Base-by-base conservation (phyloP, 2,797 vertebrate species). In the Amblyraja radiata region DNA sequence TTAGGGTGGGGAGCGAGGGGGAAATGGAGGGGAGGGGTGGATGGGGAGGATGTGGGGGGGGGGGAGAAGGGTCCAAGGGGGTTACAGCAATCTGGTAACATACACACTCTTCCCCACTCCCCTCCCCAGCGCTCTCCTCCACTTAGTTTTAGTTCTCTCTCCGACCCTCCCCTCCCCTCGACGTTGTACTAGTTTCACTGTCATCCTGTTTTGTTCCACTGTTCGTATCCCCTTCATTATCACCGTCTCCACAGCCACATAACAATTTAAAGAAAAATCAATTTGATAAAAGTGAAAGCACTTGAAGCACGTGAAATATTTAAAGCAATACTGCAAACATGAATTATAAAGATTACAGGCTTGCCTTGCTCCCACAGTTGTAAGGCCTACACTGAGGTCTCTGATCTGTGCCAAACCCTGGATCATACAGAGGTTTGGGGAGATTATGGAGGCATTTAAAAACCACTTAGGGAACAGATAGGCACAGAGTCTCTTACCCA, bases 301-400 rank as follows among this genome's bases (percentile, higher is more conserved):
- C 97, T 94, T 94, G 86, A 84, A 97, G 96, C 93, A 97, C 91
- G 93, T 97, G 97, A 14, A 93, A 95, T 88, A 95, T 95, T 76
- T 96, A 96, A 93, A 95, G 95, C 54, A 97, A 97, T n/a, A 96
- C 95, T 0, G 97, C 96, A 18, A 97, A 93, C 36, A 96, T 95
- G 46, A 65, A 97, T 93, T 0, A 94, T 95, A 94, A 97, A 93
- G 94, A 94, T 95, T 90, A 95, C 94, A 93, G 95, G 28, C 25
- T 63, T 74, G 28, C 13, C 28, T 16, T 32, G 32, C 39, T 46
- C 73, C 36, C 14, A 13, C 71, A 92, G 76, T 13, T 94, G 93
- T 21, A 58, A 65, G 14, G 63, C 63, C 63, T 65, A 8, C 63
- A 65, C 63, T 73, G 71, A 73, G 71, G 71, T 73, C 71, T 21